Base-by-base conservation (phyloP, 1,140 invertebrate species). In the Drosophila hydei region DNA sequence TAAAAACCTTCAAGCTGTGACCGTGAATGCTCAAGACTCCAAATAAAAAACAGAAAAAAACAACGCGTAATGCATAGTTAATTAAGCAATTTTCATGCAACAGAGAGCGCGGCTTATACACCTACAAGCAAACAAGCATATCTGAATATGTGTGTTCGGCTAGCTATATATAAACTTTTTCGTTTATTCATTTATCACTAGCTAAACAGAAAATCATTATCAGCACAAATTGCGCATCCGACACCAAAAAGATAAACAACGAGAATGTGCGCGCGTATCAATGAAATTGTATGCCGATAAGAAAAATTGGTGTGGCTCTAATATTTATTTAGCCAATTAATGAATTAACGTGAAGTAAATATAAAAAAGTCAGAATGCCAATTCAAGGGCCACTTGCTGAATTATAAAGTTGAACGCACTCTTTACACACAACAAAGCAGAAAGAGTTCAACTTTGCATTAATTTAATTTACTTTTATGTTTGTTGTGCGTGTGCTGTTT, bases 51-150 rank as follows among this genome's bases (percentile, higher is more conserved):
- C 3, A 33, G 11, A 21, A 47, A 69, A 83, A 71, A 42, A 72
- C 47, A 61, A 87, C 74, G 77, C 74, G 65, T 19, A 64, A 33
- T 40, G 80, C 74, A 80, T 75, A 64, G 85, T 64, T 84, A 83
- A 85, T 85, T 75, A 68, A 77, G 81, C 48, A 56, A 85, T 85
- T 80, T 87, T 64, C 65, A 85, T 87, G 77, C 80, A 72, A 23
- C 62, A 52, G 68, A 50, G 80, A 40, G 23, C 23, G 23, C 69
- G 4, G 38, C 23, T 59, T 19, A 25, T 52, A 62, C 16, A 51
- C 48, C n/a, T 30, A 50, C 47, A 7, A 5, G 23, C 45, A 5
- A 6, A 27, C n/a, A 42, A 11, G 61, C 55, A 45, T 23, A 56
- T 72, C 30, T 45, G 11, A 14, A 42, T 62, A 42, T 54, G 19